Evolutionary conservation across 2,113 vertebrate genomes (phyloP).

Genomic region (Fukomys damarensis): DNA sequence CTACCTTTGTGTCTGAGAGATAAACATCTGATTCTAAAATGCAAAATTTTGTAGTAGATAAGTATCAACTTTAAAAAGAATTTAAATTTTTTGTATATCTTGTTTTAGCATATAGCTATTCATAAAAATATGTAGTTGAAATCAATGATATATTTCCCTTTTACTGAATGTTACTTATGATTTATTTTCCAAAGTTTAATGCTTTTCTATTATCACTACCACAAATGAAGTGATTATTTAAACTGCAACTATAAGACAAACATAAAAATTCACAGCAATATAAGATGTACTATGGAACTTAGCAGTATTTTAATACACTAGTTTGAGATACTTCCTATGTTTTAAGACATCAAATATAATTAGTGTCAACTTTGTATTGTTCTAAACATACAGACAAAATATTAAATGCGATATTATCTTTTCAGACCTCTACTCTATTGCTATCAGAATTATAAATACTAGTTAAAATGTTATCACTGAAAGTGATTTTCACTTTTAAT

Average conservation of each 20-base stretch:
- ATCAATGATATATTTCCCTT: not conserved
- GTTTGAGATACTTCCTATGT: constrained; percentile 34
- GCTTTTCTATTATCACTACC: not conserved
- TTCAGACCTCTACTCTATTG: not conserved
- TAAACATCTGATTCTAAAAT: not conserved
- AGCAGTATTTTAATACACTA: constrained; percentile 51
- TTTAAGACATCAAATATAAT: constrained; percentile 50
- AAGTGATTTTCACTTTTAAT: not conserved
- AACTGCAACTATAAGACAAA: not conserved
- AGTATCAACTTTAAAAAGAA: not conserved
- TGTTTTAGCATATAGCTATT: not conserved
- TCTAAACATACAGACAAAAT: not conserved
- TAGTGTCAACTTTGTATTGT: not conserved
- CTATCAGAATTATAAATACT: not conserved
- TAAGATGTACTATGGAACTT: not conserved
- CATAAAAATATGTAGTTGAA: not conserved
- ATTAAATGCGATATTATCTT: not conserved
- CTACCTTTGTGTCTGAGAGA: not conserved
- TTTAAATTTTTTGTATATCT: not conserved
- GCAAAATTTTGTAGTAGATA: not conserved
- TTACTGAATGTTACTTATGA: not conserved
- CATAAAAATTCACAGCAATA: constrained; percentile 49
- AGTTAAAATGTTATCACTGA: constrained; percentile 2
- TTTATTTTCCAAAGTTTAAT: not conserved
- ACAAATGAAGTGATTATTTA: constrained; percentile 25